Percentiles rank a stretch among this genome's conserved stretches.
phyloP scores from a whole-genome alignment of 2,113 vertebrate genomes.

The Pampusana beccarii region DNA sequence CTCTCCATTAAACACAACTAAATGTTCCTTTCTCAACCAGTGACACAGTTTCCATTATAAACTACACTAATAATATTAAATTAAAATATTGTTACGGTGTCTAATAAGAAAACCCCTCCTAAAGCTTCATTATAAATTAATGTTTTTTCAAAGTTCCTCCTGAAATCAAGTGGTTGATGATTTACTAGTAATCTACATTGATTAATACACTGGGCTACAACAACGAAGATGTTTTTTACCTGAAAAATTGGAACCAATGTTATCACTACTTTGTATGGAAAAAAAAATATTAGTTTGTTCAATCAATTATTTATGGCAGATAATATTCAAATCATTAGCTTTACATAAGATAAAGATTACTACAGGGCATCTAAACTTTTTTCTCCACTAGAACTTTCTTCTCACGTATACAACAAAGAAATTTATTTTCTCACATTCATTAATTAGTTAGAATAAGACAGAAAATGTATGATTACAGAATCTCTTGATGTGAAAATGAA shows the following conservation, averaged over 20 bases:
- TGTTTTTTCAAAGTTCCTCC: not conserved
- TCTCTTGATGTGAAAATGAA: not conserved
- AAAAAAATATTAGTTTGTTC: not conserved
- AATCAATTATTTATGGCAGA: not conserved
- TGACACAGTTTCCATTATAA: not conserved
- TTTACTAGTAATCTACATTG: not conserved
- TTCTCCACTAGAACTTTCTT: not conserved
- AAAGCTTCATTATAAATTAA: not conserved
- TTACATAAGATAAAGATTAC: not conserved
- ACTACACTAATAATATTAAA: not conserved
- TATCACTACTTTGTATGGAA: not conserved
- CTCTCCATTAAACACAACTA: constrained; percentile 28
- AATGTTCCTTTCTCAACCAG: not conserved
- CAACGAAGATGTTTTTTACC: not conserved
- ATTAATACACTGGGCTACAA: not conserved
- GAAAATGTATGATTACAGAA: not conserved
- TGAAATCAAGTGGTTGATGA: not conserved
- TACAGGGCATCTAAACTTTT: not conserved
- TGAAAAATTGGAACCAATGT: not conserved
- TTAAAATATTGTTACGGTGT: not conserved
- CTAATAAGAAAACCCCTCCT: not conserved
- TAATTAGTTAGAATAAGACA: not conserved
- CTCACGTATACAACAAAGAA: not conserved
- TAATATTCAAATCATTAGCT: not conserved
- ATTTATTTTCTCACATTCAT: not conserved